A percentile compares a stretch with the other conserved stretches of the same genome.
Evolutionary conservation across 2,888 invertebrate genomes (phyloP).

Genomic region (Agrochola litura): DNA sequence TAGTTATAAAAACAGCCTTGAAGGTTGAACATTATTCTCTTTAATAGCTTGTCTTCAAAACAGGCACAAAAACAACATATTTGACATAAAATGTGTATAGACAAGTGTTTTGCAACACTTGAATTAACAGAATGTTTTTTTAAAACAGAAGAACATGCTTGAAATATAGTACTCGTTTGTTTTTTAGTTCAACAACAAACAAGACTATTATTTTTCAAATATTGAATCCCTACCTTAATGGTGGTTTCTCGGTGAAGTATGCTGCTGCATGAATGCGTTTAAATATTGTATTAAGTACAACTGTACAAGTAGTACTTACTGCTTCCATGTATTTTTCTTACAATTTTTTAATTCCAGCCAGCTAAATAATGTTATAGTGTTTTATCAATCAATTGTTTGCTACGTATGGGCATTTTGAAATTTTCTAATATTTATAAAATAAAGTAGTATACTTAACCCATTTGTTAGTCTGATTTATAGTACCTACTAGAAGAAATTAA

Average conservation of each 20-base stretch:
- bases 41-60: not conserved
- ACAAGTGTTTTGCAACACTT: conserved; percentile 2
- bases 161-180: not conserved
- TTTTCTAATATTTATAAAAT: not conserved
- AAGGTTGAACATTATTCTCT: not conserved
- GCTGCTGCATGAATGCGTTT: not conserved
- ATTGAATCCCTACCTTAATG: not conserved
- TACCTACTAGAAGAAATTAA: no score
- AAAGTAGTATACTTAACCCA: not conserved
- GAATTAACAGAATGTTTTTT: not conserved
- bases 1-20: not conserved
- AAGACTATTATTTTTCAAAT: not conserved
- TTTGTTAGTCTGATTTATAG: not conserved
- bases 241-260: not conserved
- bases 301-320: not conserved
- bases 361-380: not conserved
- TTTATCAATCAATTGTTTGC: not conserved
- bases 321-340: not conserved
- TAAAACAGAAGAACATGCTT: not conserved
- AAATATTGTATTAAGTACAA: no score
- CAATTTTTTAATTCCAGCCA: not conserved
- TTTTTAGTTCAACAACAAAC: not conserved
- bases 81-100: not conserved
- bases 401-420: not conserved
- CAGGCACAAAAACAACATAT: not conserved